Conservation (phyloP, 2,113 vertebrate genomes). For the Saimiri boliviensis region DNA sequence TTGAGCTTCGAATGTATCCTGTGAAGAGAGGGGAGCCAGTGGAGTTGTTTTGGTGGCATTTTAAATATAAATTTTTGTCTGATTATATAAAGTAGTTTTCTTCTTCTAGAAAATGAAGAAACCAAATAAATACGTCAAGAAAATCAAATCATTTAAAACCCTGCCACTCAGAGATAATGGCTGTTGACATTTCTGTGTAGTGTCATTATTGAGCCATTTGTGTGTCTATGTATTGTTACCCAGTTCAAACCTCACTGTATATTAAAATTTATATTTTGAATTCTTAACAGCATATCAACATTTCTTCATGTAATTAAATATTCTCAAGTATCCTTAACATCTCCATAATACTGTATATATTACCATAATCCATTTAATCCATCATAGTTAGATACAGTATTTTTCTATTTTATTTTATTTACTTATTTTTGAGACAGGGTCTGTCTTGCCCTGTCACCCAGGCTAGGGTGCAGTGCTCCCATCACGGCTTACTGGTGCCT, state of each 20-base stretch:
- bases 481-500: too few relatives aligned
- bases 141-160: background rate
- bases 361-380: background rate
- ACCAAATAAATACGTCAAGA: background rate
- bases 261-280: conserved; percentile 19
- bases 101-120: conserved; percentile 25
- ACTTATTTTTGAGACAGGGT: too few relatives aligned
- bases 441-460: too few relatives aligned
- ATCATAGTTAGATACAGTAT: background rate
- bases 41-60: background rate
- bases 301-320: conserved; percentile 44
- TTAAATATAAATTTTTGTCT: background rate
- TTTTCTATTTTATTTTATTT: background rate
- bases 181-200: background rate
- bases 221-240: background rate
- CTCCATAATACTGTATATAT: background rate
- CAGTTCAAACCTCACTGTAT: background rate
- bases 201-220: background rate
- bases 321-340: background rate
- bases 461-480: too few relatives aligned
- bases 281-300: background rate
- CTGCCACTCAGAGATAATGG: background rate
- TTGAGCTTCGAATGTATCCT: background rate
- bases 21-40: background rate
- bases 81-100: background rate